phyloP scores from a whole-genome alignment of 1,140 invertebrate genomes.

The Drosophila paulistorum region DNA sequence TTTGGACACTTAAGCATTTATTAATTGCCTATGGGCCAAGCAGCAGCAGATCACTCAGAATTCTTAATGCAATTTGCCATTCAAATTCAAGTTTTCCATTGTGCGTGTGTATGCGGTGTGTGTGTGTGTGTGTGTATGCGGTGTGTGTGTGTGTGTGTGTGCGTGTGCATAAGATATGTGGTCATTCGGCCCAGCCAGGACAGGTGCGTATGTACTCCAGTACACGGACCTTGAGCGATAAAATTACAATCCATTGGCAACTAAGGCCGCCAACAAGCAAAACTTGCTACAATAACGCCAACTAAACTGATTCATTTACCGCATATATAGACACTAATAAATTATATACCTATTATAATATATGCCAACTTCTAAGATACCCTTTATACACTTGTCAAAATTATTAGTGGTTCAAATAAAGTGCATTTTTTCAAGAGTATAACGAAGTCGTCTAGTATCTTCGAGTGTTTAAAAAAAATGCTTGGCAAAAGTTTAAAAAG shows the following conservation, averaged over 20 bases:
- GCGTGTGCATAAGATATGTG: constrained; percentile 4
- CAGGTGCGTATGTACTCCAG: constrained; percentile 23
- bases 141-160: too few species aligned
- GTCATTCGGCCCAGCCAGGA: constrained; percentile 34
- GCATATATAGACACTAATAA: too few species aligned
- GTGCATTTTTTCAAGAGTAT: too few species aligned
- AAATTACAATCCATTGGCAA: constrained; percentile 22
- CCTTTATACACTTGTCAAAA: too few species aligned
- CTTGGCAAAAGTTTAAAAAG: neutral
- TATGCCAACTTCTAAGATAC: too few species aligned
- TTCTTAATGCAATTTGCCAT: constrained; percentile 11
- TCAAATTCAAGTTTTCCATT: constrained; percentile 34
- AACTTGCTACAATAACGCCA: constrained; percentile 26
- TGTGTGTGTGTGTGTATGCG: neutral
- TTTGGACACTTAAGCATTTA: neutral
- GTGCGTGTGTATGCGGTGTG: neutral
- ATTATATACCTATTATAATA: too few species aligned
- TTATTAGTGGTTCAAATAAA: too few species aligned
- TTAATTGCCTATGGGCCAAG: too few species aligned
- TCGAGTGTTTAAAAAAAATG: neutral
- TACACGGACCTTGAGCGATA: constrained; percentile 37
- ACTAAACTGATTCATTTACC: neutral
- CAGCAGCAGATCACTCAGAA: too few species aligned
- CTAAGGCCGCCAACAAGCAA: constrained; percentile 13
- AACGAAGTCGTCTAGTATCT: too few species aligned